Conservation (phyloP, 2,113 vertebrate genomes). For the Alosa alosa region DNA sequence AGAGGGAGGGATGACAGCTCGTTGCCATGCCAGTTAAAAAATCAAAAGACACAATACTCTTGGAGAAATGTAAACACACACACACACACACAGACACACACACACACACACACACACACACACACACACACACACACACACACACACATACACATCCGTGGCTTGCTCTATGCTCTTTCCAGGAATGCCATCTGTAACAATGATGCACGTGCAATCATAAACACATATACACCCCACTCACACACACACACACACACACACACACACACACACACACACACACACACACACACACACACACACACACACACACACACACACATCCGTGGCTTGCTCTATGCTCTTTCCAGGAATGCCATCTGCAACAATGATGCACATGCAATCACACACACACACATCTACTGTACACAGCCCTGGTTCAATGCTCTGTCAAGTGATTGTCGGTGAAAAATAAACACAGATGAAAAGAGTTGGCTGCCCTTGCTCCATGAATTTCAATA, state of each 20-base stretch:
- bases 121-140: too few species aligned
- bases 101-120: background rate
- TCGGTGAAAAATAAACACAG: conserved; percentile 37
- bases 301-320: background rate
- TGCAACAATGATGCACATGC: background rate
- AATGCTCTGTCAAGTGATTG: background rate
- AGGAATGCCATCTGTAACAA: conserved; percentile 27
- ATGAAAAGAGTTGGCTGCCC: conserved; percentile 38
- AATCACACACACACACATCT: background rate
- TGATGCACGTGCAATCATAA: background rate
- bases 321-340: background rate
- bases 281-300: too few species aligned
- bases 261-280: too few species aligned
- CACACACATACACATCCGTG: background rate
- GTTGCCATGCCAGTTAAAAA: conserved; percentile 40
- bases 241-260: too few species aligned
- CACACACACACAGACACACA: conserved; percentile 3
- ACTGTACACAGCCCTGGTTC: background rate
- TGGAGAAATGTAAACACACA: conserved; percentile 27
- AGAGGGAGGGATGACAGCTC: conserved; percentile 25
- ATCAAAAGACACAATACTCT: conserved; percentile 28
- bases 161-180: conserved; percentile 17
- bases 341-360: conserved; percentile 33
- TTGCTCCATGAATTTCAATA: conserved; percentile 24
- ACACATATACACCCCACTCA: background rate